These are phyloP conservation scores for Xenopus borealis DNA, from an alignment of 2,113 vertebrate species.

Conservation along the genomic window DNA sequence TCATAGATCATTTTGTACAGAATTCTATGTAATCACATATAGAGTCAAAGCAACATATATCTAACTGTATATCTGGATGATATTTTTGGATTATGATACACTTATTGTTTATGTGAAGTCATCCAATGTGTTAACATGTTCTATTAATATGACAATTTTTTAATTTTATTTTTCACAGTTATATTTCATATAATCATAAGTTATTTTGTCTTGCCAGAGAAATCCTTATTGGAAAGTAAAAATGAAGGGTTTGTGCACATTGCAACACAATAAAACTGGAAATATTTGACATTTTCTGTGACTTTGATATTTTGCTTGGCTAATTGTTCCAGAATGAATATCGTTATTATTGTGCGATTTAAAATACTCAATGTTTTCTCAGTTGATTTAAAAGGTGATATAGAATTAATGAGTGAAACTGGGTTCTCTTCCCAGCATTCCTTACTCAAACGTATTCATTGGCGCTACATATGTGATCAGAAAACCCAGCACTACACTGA, in stretches of 20 bases:
- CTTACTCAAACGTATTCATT: too few relatives aligned
- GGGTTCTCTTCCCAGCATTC: too few relatives aligned
- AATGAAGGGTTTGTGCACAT: conserved; percentile 62
- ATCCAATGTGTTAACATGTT: conserved; percentile 61
- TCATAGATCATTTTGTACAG: conserved; percentile 57
- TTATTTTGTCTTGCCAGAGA: conserved; percentile 68
- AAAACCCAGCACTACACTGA: too few relatives aligned
- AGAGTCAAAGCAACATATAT: conserved; percentile 58
- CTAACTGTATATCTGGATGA: conserved; percentile 59
- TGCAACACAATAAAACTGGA: conserved; percentile 67
- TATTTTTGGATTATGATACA: conserved; percentile 53
- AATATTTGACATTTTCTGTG: conserved; percentile 46
- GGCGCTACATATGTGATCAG: too few relatives aligned
- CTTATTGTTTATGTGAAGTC: conserved; percentile 57
- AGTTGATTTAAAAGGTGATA: not conserved
- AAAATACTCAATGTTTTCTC: not conserved
- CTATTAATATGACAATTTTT: conserved; percentile 61
- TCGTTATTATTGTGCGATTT: not conserved
- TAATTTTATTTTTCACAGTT: conserved; percentile 68
- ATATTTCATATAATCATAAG: conserved; percentile 72
- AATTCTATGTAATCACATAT: conserved; percentile 62
- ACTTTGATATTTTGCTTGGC: not conserved
- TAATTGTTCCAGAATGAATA: not conserved
- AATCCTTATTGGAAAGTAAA: conserved; percentile 63
- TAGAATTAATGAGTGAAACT: not conserved